Conservation (phyloP, 53 echinoderm and acorn worm genomes). For the Echinometra lucunter region DNA sequence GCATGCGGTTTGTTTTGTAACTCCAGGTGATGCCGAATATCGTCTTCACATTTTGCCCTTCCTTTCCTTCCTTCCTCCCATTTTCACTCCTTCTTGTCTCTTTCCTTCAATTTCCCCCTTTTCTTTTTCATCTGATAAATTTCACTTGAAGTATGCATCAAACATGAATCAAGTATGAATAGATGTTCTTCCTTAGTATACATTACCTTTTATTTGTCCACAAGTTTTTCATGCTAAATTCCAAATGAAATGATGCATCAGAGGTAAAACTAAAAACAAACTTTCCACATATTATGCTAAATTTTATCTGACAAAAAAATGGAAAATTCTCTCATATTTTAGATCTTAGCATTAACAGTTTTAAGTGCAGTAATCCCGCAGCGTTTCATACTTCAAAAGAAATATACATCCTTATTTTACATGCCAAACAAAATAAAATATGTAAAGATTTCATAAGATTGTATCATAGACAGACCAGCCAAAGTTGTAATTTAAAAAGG, state of each 20-base stretch:
- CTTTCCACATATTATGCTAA: too few relatives aligned
- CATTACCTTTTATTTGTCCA: not conserved
- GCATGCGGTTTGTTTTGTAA: conserved; percentile 64
- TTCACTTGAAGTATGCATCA: not conserved
- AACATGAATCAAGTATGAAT: not conserved
- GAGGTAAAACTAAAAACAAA: too few relatives aligned
- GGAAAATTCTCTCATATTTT: too few relatives aligned
- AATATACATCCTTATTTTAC: too few relatives aligned
- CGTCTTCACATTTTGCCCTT: conserved; percentile 43
- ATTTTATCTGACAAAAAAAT: too few relatives aligned
- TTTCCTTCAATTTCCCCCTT: not conserved
- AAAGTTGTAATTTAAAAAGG: too few relatives aligned
- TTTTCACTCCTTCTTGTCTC: not conserved
- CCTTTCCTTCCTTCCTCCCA: conserved; percentile 49
- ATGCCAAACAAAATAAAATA: too few relatives aligned
- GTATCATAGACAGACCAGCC: too few relatives aligned
- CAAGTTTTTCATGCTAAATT: not conserved
- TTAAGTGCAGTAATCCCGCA: too few relatives aligned
- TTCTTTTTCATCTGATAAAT: not conserved
- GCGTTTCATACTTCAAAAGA: too few relatives aligned
- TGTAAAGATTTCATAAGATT: too few relatives aligned
- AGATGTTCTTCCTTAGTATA: not conserved
- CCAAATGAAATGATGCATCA: not conserved
- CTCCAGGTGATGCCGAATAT: conserved; percentile 59
- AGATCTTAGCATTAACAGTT: too few relatives aligned